Evolutionary conservation across 64 coral and sea anemone species (phyloP).

Genomic region (Porites lutea): DNA sequence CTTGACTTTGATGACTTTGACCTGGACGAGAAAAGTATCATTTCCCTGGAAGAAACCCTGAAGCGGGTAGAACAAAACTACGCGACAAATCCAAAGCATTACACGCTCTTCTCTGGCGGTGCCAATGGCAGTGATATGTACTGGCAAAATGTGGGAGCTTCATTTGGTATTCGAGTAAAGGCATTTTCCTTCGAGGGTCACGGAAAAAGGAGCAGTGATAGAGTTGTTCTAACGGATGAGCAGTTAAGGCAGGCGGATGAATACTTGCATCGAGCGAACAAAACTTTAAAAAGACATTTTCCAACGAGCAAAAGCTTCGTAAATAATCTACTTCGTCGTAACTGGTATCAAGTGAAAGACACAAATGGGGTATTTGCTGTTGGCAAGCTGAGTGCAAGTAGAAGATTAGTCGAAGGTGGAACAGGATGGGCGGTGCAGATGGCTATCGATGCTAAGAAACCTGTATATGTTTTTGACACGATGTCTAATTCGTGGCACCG

Average conservation of each 20-base stretch:
- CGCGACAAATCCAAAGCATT: constrained; percentile 50
- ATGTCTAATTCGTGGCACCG: constrained; percentile 43
- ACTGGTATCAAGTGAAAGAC: constrained; percentile 76
- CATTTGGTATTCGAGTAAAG: constrained; percentile 45
- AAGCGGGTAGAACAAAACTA: constrained; percentile 25
- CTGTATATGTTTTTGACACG: constrained; percentile 69
- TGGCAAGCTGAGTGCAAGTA: constrained; percentile 30
- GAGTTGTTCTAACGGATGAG: constrained; percentile 51
- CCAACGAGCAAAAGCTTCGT: constrained; percentile 63
- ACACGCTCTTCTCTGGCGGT: constrained; percentile 72
- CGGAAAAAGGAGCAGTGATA: constrained; percentile 25
- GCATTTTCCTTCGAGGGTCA: constrained; percentile 72
- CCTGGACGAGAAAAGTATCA: background rate
- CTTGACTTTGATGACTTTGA: constrained; percentile 8
- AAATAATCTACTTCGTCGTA: constrained; percentile 69
- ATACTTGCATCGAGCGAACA: constrained; percentile 52
- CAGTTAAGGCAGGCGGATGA: constrained; percentile 70
- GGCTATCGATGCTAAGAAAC: constrained; percentile 64
- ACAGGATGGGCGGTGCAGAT: constrained; percentile 84
- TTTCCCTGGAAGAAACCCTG: constrained; percentile 14
- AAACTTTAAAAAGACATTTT: constrained; percentile 72
- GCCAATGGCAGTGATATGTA: constrained; percentile 64
- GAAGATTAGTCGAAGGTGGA: constrained; percentile 54
- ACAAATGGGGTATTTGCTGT: constrained; percentile 69
- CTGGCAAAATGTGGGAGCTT: constrained; percentile 64